Evolutionary conservation across 2,888 invertebrate species (phyloP).

Genomic region (Apodemia hepburni): DNA sequence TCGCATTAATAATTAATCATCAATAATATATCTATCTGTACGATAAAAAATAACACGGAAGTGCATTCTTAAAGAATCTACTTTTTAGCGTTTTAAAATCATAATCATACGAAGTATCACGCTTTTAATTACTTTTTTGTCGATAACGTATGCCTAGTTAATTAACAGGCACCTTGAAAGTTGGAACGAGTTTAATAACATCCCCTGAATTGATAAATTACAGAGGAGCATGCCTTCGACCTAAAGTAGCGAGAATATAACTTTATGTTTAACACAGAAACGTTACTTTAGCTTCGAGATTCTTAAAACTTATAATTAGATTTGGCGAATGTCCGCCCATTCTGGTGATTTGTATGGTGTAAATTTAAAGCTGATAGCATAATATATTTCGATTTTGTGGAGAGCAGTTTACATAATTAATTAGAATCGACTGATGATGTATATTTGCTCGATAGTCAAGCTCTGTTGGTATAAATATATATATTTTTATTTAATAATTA

Average conservation of each 20-base stretch:
- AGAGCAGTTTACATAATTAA: too few species aligned
- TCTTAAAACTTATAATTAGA: conserved; percentile 73
- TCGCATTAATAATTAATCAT: neutral
- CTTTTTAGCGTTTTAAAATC: conserved; percentile 12
- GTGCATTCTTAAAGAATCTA: neutral
- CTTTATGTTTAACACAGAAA: conserved; percentile 59
- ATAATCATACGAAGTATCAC: conserved; percentile 7
- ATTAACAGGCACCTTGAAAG: conserved; percentile 27
- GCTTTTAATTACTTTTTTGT: conserved; percentile 15
- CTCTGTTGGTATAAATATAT: too few species aligned
- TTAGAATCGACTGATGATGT: too few species aligned
- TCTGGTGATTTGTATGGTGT: conserved; percentile 38
- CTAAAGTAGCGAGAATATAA: conserved; percentile 25
- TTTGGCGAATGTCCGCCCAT: conserved; percentile 70
- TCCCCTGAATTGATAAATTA: conserved; percentile 30
- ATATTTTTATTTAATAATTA: neutral
- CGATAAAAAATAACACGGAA: conserved; percentile 3
- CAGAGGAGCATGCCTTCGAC: conserved; percentile 12
- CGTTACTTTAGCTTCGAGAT: conserved; percentile 42
- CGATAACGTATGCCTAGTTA: conserved; percentile 21
- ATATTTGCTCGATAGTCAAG: too few species aligned
- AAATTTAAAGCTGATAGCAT: conserved; percentile 22
- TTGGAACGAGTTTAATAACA: conserved; percentile 27
- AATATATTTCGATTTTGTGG: neutral
- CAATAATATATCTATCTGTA: neutral